These are phyloP conservation scores for Hestina assimilis DNA, from an alignment of 1,140 invertebrate genomes.

Conservation along the genomic window DNA sequence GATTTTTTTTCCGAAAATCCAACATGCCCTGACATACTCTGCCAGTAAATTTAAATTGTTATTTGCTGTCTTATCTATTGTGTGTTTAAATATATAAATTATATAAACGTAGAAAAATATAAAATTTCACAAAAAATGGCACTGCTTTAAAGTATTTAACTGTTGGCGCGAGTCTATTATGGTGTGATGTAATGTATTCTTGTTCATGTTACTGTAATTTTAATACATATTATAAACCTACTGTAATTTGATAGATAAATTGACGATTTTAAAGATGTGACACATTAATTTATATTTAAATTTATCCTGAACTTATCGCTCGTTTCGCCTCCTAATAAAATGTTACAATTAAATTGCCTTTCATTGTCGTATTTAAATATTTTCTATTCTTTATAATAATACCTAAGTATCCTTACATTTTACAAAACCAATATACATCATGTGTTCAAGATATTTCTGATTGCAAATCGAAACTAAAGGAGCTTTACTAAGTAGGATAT, in stretches of 20 bases:
- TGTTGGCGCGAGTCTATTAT: constrained; percentile 55
- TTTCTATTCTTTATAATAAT: no score
- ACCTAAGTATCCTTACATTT: no score
- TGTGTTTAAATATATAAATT: constrained; percentile 2
- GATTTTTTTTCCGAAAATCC: background rate
- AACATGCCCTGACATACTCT: background rate
- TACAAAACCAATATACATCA: no score
- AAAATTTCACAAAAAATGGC: constrained; percentile 24
- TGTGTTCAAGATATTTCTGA: no score
- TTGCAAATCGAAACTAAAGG: no score
- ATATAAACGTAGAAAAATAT: background rate
- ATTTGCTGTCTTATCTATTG: background rate
- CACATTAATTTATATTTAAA: constrained; percentile 76
- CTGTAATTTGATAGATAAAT: constrained; percentile 72
- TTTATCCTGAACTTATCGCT: constrained; percentile 74
- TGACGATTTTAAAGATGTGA: constrained; percentile 72
- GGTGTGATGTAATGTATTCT: constrained; percentile 64
- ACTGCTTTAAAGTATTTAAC: constrained; percentile 33
- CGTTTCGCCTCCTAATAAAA: constrained; percentile 78
- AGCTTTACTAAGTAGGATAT: no score
- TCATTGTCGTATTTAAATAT: no score
- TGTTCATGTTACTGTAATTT: constrained; percentile 77
- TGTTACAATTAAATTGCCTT: constrained; percentile 68
- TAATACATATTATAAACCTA: constrained; percentile 60
- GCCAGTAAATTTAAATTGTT: background rate